These are phyloP conservation scores for Nibea albiflora DNA, from an alignment of 2,113 vertebrate species.

Conservation along the genomic window DNA sequence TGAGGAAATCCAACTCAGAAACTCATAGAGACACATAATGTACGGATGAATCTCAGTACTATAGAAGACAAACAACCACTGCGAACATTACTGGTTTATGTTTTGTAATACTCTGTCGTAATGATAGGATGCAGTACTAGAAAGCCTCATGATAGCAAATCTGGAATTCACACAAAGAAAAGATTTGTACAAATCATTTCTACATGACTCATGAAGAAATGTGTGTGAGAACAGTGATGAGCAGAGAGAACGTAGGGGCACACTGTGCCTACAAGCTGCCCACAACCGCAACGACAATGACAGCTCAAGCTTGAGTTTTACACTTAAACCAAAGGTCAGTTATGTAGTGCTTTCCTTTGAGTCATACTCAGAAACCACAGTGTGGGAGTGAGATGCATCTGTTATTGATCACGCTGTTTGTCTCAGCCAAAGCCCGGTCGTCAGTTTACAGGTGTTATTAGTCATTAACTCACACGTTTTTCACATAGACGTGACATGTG, in stretches of 20 bases:
- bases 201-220: slow-evolving; percentile 31
- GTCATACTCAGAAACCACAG: slow-evolving; percentile 44
- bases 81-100: not conserved
- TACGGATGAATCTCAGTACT: not conserved
- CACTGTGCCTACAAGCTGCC: slow-evolving; percentile 28
- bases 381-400: slow-evolving; percentile 63
- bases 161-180: slow-evolving; percentile 2
- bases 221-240: slow-evolving; percentile 31
- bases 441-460: slow-evolving; percentile 12
- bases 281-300: slow-evolving; percentile 32
- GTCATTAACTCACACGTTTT: not conserved
- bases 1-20: not conserved
- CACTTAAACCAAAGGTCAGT: slow-evolving; percentile 41
- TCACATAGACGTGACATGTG: not conserved
- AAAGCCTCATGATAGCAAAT: not conserved
- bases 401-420: slow-evolving; percentile 42
- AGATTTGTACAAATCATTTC: slow-evolving; percentile 5
- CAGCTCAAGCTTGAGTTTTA: slow-evolving; percentile 45
- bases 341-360: slow-evolving; percentile 49
- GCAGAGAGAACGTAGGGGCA: slow-evolving; percentile 10
- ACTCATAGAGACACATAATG: not conserved
- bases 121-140: not conserved
- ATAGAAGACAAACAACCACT: not conserved
- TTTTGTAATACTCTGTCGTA: not conserved
- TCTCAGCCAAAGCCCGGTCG: slow-evolving; percentile 15